Evolutionary conservation across 2,888 invertebrate species (phyloP).

Genomic region (Petrolisthes cinctipes): DNA sequence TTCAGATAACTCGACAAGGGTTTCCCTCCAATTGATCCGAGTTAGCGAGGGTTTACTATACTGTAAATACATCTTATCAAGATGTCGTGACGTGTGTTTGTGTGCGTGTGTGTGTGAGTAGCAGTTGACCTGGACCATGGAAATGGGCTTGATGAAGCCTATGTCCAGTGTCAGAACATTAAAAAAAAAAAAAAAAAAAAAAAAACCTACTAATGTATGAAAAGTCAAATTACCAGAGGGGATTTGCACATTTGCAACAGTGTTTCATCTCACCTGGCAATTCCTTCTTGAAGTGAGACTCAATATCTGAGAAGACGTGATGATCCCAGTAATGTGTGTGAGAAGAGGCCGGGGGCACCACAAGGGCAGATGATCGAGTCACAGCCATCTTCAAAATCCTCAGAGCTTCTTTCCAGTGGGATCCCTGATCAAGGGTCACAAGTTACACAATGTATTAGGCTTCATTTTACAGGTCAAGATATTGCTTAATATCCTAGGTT

Average conservation of each 20-base stretch:
- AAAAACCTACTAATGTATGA: neutral
- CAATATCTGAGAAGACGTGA: slow-evolving; percentile 53
- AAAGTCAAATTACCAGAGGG: slow-evolving; percentile 2
- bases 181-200: neutral
- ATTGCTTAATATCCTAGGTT: too few relatives aligned
- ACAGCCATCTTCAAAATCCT: slow-evolving; percentile 96
- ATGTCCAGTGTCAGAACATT: too few relatives aligned
- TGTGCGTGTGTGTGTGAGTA: too few relatives aligned
- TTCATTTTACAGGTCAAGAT: too few relatives aligned
- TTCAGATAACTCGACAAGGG: too few relatives aligned
- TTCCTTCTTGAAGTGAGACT: slow-evolving; percentile 64
- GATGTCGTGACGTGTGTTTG: too few relatives aligned
- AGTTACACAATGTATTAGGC: neutral
- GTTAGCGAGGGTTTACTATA: too few relatives aligned
- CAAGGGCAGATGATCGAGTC: slow-evolving; percentile 91
- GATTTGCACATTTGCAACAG: neutral
- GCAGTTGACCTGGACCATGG: too few relatives aligned
- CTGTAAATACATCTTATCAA: too few relatives aligned
- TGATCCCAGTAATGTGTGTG: slow-evolving; percentile 62
- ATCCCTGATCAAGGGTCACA: slow-evolving; percentile 74
- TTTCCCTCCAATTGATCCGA: too few relatives aligned
- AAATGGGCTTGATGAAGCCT: too few relatives aligned
- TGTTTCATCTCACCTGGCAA: slow-evolving; percentile 58
- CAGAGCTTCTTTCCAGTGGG: slow-evolving; percentile 94
- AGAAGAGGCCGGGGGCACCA: slow-evolving; percentile 81